A percentile compares a stretch with the other conserved stretches of the same genome.
Conservation (phyloP, 2,888 invertebrate genomes). For the Acheta domesticus region DNA sequence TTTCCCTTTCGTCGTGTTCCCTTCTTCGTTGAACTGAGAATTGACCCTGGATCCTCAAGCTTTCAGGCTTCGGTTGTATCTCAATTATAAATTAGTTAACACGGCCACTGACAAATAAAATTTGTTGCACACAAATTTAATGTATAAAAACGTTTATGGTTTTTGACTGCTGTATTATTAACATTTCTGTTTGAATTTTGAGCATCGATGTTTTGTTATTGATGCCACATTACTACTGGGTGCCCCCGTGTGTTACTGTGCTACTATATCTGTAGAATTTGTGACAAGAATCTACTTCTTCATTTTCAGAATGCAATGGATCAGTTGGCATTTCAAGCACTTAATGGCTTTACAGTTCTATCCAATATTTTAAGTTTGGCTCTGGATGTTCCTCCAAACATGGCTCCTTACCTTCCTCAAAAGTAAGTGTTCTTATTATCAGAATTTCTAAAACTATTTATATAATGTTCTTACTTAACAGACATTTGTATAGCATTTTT, state of each 20-base stretch:
- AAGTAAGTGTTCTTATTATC: slow-evolving; percentile 56
- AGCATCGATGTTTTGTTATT: background rate
- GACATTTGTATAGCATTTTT: too few relatives aligned
- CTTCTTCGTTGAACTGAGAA: too few relatives aligned
- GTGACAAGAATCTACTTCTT: slow-evolving; percentile 20
- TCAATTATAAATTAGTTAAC: too few relatives aligned
- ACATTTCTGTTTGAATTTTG: background rate
- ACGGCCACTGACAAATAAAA: too few relatives aligned
- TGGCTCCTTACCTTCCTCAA: slow-evolving; percentile 53
- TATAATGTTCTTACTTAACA: too few relatives aligned
- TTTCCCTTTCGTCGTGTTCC: too few relatives aligned
- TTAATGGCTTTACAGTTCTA: slow-evolving; percentile 62
- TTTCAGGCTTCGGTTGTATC: too few relatives aligned
- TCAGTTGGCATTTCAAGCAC: slow-evolving; percentile 50
- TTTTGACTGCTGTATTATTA: background rate
- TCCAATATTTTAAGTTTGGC: slow-evolving; percentile 62
- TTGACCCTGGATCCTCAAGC: too few relatives aligned
- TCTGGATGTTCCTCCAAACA: slow-evolving; percentile 53
- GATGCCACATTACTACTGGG: background rate
- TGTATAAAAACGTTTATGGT: too few relatives aligned
- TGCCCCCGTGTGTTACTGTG: background rate
- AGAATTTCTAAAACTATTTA: background rate
- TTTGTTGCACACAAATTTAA: too few relatives aligned
- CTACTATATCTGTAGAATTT: background rate
- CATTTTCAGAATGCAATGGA: slow-evolving; percentile 49